Percentiles rank a stretch among this genome's conserved stretches.
phyloP scores from a whole-genome alignment of 2,797 vertebrate species.

The Megalops cyprinoides region DNA sequence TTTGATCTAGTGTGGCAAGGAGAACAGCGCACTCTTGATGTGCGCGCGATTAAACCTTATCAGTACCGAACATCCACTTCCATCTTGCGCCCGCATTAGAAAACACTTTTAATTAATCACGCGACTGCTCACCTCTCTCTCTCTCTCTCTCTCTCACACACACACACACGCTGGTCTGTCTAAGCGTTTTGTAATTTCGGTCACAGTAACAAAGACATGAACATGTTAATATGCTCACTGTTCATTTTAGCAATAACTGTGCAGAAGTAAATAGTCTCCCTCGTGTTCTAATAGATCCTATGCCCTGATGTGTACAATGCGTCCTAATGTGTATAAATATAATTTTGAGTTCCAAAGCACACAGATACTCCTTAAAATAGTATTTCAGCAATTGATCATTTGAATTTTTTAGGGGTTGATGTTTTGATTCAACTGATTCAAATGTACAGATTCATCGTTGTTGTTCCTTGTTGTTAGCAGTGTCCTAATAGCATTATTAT shows the following conservation, averaged over 20 bases:
- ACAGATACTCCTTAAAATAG: too few species aligned
- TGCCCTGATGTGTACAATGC: neutral
- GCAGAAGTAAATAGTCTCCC: neutral
- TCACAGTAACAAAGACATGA: constrained; percentile 45
- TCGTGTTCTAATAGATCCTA: neutral
- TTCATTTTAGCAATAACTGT: constrained; percentile 24
- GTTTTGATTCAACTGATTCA: too few species aligned
- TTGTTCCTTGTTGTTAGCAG: constrained; percentile 17
- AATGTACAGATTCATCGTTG: too few species aligned
- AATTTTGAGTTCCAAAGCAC: neutral
- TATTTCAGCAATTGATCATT: too few species aligned
- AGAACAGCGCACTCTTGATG: constrained; percentile 70
- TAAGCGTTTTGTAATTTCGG: constrained; percentile 52
- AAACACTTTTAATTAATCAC: constrained; percentile 81
- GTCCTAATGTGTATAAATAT: neutral
- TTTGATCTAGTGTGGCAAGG: constrained; percentile 68
- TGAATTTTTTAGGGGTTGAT: too few species aligned
- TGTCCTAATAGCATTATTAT: constrained; percentile 26
- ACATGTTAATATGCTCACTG: constrained; percentile 31
- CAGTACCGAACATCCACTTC: constrained; percentile 72
- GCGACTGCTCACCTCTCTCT: constrained; percentile 39
- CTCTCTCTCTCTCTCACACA: constrained; percentile 36
- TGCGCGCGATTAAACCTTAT: constrained; percentile 80
- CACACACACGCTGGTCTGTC: too few species aligned
- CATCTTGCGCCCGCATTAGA: constrained; percentile 58